These are phyloP conservation scores for Alcedo atthis DNA, from an alignment of 2,797 vertebrate species.

Conservation along the genomic window DNA sequence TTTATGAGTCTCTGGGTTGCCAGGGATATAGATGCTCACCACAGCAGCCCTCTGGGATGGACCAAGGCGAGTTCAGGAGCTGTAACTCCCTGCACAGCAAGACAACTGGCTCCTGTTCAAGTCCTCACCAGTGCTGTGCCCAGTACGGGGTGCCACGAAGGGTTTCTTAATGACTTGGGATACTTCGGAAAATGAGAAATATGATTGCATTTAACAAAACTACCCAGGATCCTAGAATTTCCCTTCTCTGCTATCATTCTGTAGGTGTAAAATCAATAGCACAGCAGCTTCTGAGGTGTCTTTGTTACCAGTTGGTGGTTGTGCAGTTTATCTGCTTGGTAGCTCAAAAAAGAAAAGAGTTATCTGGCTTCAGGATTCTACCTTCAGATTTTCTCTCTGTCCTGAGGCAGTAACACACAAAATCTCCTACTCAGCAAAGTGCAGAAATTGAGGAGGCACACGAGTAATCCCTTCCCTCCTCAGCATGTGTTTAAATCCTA, in stretches of 20 bases:
- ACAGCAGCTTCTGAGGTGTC: neutral
- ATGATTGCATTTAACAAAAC: neutral
- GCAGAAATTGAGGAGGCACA: neutral
- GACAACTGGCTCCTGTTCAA: neutral
- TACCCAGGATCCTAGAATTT: neutral
- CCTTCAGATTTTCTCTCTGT: neutral
- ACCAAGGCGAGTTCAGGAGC: neutral
- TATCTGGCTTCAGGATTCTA: neutral
- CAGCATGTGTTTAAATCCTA: neutral
- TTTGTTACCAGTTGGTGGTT: no score
- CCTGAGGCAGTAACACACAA: neutral
- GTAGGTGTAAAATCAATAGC: neutral
- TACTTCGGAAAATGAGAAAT: neutral
- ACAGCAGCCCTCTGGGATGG: neutral
- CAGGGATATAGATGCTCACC: neutral
- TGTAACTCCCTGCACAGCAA: neutral
- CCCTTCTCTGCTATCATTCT: neutral
- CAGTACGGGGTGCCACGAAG: fast-evolving
- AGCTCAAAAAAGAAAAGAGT: neutral
- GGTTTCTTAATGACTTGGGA: neutral
- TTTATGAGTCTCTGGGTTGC: neutral
- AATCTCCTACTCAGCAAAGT: neutral
- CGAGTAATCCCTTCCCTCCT: neutral
- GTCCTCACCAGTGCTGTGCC: neutral
- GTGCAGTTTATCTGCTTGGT: neutral